A percentile compares a stretch with the other conserved stretches of the same genome.
phyloP scores from a whole-genome alignment of 2,888 invertebrate species.

The Trimorus sp. region DNA sequence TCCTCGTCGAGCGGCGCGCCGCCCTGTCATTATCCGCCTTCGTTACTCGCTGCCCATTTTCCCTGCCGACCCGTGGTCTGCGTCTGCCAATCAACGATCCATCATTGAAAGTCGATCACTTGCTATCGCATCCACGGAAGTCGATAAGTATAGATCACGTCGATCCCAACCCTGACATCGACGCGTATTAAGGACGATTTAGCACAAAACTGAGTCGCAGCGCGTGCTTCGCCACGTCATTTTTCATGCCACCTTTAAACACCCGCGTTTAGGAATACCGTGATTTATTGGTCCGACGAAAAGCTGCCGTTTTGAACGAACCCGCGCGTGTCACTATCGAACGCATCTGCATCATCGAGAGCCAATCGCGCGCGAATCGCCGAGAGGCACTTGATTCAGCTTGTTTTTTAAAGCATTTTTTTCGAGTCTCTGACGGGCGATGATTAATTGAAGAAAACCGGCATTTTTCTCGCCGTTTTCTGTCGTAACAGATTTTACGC shows the following conservation, averaged over 20 bases:
- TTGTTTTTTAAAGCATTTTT: no score
- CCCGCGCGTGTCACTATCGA: conserved; percentile 1
- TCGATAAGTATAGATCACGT: conserved; percentile 76
- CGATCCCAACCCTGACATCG: conserved; percentile 68
- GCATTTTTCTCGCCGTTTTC: background rate
- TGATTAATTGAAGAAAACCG: no score
- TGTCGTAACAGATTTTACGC: conserved; percentile 47
- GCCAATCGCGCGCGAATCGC: no score
- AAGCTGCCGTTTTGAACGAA: conserved; percentile 2
- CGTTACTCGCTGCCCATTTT: conserved; percentile 77
- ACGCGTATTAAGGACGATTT: conserved; percentile 69
- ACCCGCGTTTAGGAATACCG: conserved; percentile 40
- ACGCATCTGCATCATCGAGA: background rate
- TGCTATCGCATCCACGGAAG: conserved; percentile 73
- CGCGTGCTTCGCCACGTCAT: conserved; percentile 68
- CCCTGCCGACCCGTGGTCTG: conserved; percentile 77
- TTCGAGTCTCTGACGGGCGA: no score
- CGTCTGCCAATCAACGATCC: conserved; percentile 80
- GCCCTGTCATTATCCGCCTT: conserved; percentile 81
- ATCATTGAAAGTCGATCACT: conserved; percentile 77
- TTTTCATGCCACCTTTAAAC: conserved; percentile 67
- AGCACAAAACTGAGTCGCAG: conserved; percentile 65
- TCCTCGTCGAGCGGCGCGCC: conserved; percentile 73
- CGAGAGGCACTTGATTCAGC: no score
- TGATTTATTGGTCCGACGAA: conserved; percentile 51